Conservation (phyloP, 2,113 vertebrate genomes). For the Macheiramphus alcinus region DNA sequence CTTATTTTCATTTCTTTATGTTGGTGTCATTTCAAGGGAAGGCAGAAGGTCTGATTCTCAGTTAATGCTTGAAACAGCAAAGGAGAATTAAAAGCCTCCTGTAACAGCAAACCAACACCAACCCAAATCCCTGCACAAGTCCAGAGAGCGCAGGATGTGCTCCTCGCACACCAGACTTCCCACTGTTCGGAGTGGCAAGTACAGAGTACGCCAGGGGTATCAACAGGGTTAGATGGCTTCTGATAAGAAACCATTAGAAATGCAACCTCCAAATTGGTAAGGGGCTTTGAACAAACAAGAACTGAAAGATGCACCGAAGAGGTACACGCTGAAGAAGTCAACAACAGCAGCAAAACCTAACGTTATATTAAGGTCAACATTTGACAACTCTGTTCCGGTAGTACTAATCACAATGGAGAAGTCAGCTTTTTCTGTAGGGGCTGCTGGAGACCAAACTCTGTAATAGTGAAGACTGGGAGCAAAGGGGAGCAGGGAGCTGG, state of each 20-base stretch:
- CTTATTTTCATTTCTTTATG: not conserved
- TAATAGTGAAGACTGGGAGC: accelerated
- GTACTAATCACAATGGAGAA: not conserved
- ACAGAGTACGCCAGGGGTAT: accelerated
- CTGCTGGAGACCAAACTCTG: not conserved
- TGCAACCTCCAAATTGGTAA: not conserved
- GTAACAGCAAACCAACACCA: not conserved
- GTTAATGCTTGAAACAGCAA: not conserved
- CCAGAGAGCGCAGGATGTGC: accelerated
- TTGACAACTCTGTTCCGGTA: not conserved
- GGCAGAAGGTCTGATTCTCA: not conserved
- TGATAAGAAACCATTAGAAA: not conserved
- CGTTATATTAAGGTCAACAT: accelerated
- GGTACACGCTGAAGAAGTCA: accelerated
- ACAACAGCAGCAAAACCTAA: not conserved
- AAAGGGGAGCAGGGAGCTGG: not conserved
- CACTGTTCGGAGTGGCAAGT: no score
- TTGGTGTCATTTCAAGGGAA: not conserved
- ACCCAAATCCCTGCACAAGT: accelerated
- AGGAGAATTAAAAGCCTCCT: not conserved
- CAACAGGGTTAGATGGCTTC: accelerated
- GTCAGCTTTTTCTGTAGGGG: not conserved
- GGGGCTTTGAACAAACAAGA: not conserved
- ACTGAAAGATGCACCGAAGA: not conserved
- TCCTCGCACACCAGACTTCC: not conserved